Conservation (phyloP, 2,113 vertebrate species). For the Parus major region DNA sequence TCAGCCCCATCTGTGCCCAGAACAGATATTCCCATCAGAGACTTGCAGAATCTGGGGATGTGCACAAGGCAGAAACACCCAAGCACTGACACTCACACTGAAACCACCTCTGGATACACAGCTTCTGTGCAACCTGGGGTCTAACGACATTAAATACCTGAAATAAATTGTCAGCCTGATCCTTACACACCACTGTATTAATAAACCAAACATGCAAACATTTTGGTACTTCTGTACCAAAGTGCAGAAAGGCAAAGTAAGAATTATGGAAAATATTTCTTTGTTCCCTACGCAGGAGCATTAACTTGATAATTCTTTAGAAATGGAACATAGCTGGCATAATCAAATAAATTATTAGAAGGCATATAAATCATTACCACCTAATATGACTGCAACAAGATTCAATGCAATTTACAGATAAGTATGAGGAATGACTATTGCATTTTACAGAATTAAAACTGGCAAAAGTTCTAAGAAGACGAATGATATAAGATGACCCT, state of each 20-base stretch:
- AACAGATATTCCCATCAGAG: not conserved
- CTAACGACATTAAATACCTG: constrained; percentile 12
- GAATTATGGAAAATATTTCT: constrained; percentile 62
- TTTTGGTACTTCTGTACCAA: not conserved
- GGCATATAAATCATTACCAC: constrained; percentile 81
- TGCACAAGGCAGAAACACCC: not conserved
- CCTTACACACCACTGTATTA: not conserved
- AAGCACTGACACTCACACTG: not conserved
- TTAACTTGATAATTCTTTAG: constrained; percentile 68
- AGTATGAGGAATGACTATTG: constrained; percentile 77
- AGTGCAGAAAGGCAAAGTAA: constrained; percentile 10
- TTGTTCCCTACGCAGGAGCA: constrained; percentile 41
- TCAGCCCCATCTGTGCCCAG: not conserved
- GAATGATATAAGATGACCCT: constrained; percentile 67
- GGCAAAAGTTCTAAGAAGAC: constrained; percentile 72
- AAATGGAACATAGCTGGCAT: constrained; percentile 73
- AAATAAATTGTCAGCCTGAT: constrained; percentile 23
- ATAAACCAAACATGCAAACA: not conserved
- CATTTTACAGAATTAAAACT: constrained; percentile 79
- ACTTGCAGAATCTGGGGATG: not conserved
- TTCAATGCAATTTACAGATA: constrained; percentile 80
- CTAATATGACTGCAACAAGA: constrained; percentile 77
- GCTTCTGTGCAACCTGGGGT: not conserved
- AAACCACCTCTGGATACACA: not conserved
- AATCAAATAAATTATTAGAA: constrained; percentile 81